phyloP scores from a whole-genome alignment of 2,888 invertebrate species.

The Bombyx huttoni region DNA sequence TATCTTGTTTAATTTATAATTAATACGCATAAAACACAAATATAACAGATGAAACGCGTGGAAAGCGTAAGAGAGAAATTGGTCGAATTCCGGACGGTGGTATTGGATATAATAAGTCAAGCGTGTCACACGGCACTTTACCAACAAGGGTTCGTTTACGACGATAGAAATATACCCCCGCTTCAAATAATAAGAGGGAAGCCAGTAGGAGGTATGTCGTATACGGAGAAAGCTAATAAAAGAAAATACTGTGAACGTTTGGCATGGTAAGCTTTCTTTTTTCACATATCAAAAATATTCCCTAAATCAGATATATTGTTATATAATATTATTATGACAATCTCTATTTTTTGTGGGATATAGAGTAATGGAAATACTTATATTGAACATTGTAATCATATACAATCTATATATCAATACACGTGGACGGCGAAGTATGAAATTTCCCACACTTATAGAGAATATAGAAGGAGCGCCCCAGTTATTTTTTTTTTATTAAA shows the following conservation, averaged over 20 bases:
- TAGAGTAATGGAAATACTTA: no score
- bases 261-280: slow-evolving; percentile 75
- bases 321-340: no score
- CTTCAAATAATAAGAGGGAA: slow-evolving; percentile 69
- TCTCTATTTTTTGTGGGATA: no score
- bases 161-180: slow-evolving; percentile 75
- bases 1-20: no score
- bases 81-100: slow-evolving; percentile 42
- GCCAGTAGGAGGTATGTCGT: slow-evolving; percentile 82
- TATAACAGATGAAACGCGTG: slow-evolving; percentile 58
- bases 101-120: slow-evolving; percentile 59
- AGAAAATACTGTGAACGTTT: slow-evolving; percentile 84
- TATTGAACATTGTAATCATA: no score
- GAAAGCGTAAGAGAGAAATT: slow-evolving; percentile 45
- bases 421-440: no score
- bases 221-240: slow-evolving; percentile 89
- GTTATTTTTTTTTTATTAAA: no score
- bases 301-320: neutral
- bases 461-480: no score
- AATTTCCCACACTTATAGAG: no score
- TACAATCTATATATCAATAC: no score
- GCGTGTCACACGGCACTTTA: slow-evolving; percentile 84
- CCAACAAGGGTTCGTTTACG: slow-evolving; percentile 83
- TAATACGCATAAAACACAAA: no score
- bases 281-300: neutral